Percentiles rank a stretch among this genome's conserved stretches.
phyloP scores from a whole-genome alignment of 2,797 vertebrate genomes.

The Pampus argenteus region DNA sequence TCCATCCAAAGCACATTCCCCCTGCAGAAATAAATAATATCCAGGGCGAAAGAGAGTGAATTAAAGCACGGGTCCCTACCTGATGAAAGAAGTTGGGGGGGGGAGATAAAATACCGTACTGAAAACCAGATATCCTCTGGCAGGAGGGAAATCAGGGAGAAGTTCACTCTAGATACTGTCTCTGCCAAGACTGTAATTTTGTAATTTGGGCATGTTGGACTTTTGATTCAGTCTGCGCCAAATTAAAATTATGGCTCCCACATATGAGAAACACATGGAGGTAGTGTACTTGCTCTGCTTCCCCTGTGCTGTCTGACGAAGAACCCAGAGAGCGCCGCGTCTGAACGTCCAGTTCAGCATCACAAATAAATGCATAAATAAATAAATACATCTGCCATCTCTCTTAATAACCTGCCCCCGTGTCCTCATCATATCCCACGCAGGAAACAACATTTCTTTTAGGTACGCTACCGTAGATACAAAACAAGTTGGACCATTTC shows the following conservation, averaged over 20 bases:
- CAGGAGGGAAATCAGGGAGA: slow-evolving; percentile 73
- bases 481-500: slow-evolving; percentile 62
- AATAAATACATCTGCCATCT: no score
- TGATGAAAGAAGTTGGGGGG: slow-evolving; percentile 73
- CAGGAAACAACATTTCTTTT: slow-evolving; percentile 9
- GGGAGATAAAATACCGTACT: slow-evolving; percentile 68
- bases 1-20: slow-evolving; percentile 66
- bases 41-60: slow-evolving; percentile 64
- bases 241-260: slow-evolving; percentile 80
- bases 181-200: slow-evolving; percentile 79
- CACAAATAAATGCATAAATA: no score
- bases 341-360: slow-evolving; percentile 12
- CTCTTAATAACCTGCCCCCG: slow-evolving; percentile 8
- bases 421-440: not conserved
- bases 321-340: slow-evolving; percentile 19
- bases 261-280: slow-evolving; percentile 84
- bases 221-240: slow-evolving; percentile 75
- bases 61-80: slow-evolving; percentile 71
- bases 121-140: slow-evolving; percentile 76
- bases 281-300: slow-evolving; percentile 38
- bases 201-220: slow-evolving; percentile 79
- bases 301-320: slow-evolving; percentile 40
- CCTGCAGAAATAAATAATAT: slow-evolving; percentile 76
- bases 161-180: slow-evolving; percentile 61
- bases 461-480: slow-evolving; percentile 15